Evolutionary conservation across 2,888 invertebrate species (phyloP), one percentile per base, ranked within the genome.

Genomic region (Oegoconia quadripuncta): DNA sequence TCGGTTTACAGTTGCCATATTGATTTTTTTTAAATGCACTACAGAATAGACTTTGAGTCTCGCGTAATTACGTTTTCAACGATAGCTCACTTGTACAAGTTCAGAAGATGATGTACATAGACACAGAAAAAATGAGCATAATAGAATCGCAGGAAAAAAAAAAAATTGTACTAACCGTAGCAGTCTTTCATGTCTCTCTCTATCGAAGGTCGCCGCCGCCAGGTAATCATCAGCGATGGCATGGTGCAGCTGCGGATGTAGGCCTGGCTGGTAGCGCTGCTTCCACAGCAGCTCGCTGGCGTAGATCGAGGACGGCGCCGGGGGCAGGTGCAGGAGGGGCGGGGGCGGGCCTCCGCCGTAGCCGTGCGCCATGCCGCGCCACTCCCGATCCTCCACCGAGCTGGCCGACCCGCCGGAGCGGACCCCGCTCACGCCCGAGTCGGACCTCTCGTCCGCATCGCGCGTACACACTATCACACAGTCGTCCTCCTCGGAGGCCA

Each of bases 341-440:
- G 84, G 84, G 59, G 81, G 90, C 59, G 91, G 91, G 22, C 92
- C 92, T 82, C 92, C 92, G 63, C 91, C 90, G 73, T 82, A 84
- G 80, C 90, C 81, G 92, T 93, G 93, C 71, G 92, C 91, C 83
- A 90, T 90, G 73, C 93, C 93, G 74, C 93, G 89, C 74, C 93
- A 93, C 80, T 92, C 92, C 76, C 93, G 90, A 74, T 92, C 93
- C 69, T 93, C 93, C 78, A 92, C 92, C 60, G 93, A 91, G 81
- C 93, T 93, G 89, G 93, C 93, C 68, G 88, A 88, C 59, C 91
- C 90, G 63, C 91, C 90, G 65, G 92, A 92, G 61, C 93, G 90
- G 67, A 93, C 86, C 40, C 93, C 93, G 81, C 93, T 93, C 89
- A 93, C 91, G 83, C 93, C 91, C 68, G 91, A 91, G 81, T 91